Base-by-base conservation (phyloP, 1,140 invertebrate genomes). In the Ceratosolen solmsi region DNA sequence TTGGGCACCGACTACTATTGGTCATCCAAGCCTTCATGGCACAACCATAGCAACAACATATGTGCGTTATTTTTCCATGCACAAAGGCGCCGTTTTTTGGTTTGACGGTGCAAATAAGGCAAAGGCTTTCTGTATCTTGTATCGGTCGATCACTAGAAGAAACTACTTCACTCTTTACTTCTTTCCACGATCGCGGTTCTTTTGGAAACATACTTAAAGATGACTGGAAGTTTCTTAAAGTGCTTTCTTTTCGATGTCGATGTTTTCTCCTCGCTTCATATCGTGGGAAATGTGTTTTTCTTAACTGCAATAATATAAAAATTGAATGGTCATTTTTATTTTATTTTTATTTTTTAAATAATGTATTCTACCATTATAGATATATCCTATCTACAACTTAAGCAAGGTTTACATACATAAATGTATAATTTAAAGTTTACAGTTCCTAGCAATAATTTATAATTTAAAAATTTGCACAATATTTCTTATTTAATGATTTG, bases 31-130 rank as follows among this genome's bases (percentile, higher is more conserved):
- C 92, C 87, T 93, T 93, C 46, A 94, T 89, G 0, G 94, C 93
- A 86, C 94, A 95, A 80, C 92, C 92, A 86, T 95, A 95, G 87
- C 94, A 95, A 83, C 94, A 95, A 86, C 93, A 94, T 46, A 94
- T 93, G 83, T 95, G 94, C 0, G 91, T 93, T 63, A 93, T 93
- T 20, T 92, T 92, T 1, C 93, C 93, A 85, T 95, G 94, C 2
- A 94, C 92, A 84, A 95, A 95, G 20, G 93, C 92, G 7, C 93
- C 93, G 78, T 94, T 93, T 86, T 94, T 94, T 0, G 94, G 94
- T 33, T 91, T 92, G 0, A 88, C 86, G 7, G 92, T 91, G 85
- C 94, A 95, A 41, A 93, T 90, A 30, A 94, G 92, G 87, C 94
- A 95, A 86, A 92, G 84, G 13, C 22, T 65, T 25, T 75, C 72